A percentile compares a stretch with the other conserved stretches of the same genome.
phyloP scores from a whole-genome alignment of 2,888 invertebrate genomes.

The Dugesia japonica region DNA sequence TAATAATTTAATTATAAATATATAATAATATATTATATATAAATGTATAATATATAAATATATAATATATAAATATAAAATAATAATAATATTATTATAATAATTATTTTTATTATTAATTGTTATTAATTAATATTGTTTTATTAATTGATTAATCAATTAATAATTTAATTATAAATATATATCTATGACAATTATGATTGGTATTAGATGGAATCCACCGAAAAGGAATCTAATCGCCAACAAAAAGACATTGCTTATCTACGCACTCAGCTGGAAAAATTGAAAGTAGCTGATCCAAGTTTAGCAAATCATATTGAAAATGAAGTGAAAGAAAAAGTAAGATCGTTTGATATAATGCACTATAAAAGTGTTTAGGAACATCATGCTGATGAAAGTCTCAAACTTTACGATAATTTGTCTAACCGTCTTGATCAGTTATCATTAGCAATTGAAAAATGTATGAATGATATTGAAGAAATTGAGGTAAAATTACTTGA shows the following conservation, averaged over 20 bases:
- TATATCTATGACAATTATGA: too few species aligned
- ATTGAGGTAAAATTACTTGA: background rate
- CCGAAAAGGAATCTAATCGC: background rate
- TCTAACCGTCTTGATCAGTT: background rate
- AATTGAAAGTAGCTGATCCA: background rate
- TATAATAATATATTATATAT: too few species aligned
- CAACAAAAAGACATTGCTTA: background rate
- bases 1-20: too few species aligned
- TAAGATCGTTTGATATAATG: too few species aligned
- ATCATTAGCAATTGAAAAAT: background rate
- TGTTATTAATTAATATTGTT: too few species aligned
- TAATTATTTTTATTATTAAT: too few species aligned
- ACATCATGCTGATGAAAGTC: background rate
- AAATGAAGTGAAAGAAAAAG: slow-evolving; percentile 10
- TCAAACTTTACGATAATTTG: background rate
- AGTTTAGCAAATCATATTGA: background rate
- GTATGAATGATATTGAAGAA: slow-evolving; percentile 1
- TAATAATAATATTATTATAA: too few species aligned
- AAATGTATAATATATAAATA: too few species aligned
- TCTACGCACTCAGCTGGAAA: background rate
- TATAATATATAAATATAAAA: too few species aligned
- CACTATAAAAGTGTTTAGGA: too few species aligned
- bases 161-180: too few species aligned
- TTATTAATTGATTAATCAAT: too few species aligned
- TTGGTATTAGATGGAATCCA: slow-evolving; percentile 1